A percentile compares a stretch with the other conserved stretches of the same genome.
Evolutionary conservation across 2,888 invertebrate genomes (phyloP).

Genomic region (Morinoia aosen): DNA sequence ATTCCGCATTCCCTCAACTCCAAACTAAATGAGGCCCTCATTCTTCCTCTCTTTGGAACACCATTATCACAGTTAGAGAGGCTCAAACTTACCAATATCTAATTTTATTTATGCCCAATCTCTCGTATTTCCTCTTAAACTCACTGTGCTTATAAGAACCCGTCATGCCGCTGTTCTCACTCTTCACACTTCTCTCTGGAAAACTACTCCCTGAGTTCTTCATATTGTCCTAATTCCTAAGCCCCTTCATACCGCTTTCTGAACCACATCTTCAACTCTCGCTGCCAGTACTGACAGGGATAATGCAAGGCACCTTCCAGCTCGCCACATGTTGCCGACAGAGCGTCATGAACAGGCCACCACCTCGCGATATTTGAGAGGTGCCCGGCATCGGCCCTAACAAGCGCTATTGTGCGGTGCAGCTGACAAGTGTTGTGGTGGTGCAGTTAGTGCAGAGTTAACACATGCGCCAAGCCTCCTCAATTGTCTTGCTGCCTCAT

Average conservation of each 20-base stretch:
- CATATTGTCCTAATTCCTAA: background rate
- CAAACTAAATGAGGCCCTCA: too few relatives aligned
- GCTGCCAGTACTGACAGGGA: too few relatives aligned
- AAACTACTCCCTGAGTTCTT: background rate
- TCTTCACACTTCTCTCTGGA: background rate
- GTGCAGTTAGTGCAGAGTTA: constrained; percentile 12
- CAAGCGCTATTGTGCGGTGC: constrained; percentile 29
- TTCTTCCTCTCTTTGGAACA: too few relatives aligned
- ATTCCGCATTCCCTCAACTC: too few relatives aligned
- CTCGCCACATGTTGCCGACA: background rate
- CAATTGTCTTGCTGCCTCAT: background rate
- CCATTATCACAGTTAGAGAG: too few relatives aligned
- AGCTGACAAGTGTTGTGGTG: constrained; percentile 39
- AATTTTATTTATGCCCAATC: too few relatives aligned
- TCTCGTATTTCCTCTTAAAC: too few relatives aligned
- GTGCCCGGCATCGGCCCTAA: background rate
- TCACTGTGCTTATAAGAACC: too few relatives aligned
- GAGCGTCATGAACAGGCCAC: background rate
- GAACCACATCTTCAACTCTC: too few relatives aligned
- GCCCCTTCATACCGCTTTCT: too few relatives aligned
- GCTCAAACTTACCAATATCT: too few relatives aligned
- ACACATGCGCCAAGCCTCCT: constrained; percentile 41
- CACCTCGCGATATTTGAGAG: background rate
- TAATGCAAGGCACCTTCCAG: background rate
- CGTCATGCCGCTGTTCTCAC: too few relatives aligned